A percentile compares a stretch with the other conserved stretches of the same genome.
phyloP scores from a whole-genome alignment of 2,113 vertebrate genomes.

The Bos indicus region DNA sequence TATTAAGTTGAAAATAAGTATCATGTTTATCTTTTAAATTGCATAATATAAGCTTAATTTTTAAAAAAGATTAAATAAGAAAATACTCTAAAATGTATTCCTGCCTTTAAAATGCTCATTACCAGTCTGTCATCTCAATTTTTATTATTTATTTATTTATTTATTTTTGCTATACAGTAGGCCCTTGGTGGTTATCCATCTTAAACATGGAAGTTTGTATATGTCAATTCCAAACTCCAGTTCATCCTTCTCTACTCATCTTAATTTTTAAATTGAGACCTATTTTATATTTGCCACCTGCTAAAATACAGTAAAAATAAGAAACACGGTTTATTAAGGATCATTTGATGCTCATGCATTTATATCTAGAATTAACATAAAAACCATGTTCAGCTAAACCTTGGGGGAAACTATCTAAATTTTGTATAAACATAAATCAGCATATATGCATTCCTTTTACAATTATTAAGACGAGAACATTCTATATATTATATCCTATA shows the following conservation, averaged over 20 bases:
- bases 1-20: background rate
- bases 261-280: background rate
- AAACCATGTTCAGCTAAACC: background rate
- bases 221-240: background rate
- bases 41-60: background rate
- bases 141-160: background rate
- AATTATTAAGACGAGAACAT: background rate
- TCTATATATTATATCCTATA: background rate
- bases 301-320: background rate
- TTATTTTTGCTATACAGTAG: background rate
- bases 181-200: background rate
- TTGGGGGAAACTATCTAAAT: background rate
- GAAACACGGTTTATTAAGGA: background rate
- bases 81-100: background rate
- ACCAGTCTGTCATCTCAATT: background rate
- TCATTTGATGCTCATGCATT: background rate
- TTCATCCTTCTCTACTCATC: background rate
- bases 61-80: background rate
- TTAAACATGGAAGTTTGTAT: background rate
- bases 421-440: background rate
- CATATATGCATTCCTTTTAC: background rate
- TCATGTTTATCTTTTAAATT: background rate
- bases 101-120: background rate
- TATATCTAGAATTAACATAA: background rate
- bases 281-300: background rate